Evolutionary conservation across 2,113 vertebrate genomes (phyloP), one percentile per base, ranked within the genome.

Genomic region (Fulica atra): DNA sequence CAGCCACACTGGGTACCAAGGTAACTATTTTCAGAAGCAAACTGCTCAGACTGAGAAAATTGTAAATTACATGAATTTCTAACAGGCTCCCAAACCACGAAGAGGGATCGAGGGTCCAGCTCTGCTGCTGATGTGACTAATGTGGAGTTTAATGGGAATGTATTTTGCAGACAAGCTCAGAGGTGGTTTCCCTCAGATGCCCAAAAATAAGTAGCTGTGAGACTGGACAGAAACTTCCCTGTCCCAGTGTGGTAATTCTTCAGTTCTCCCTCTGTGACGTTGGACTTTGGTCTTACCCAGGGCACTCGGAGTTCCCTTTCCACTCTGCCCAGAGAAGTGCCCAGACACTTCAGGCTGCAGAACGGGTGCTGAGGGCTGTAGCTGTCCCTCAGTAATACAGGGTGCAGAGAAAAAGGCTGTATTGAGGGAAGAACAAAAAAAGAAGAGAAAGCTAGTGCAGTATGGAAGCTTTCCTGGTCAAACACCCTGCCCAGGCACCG

Each of bases 191-290:
- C 35, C 25, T 91, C 70, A 56, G 65, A 86, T 81, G 57, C 74
- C 93, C 66, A 85, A 94, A 95, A 95, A 65, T 71, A 46, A 46
- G 44, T 46, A 63, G 71, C 69, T 24, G 54, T 51, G 57, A 88
- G 71, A 56, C 78, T 84, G 90, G 48, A 57, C 44, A 76, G 95
- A 76, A 92, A 81, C 90, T 74, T 81, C 46, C 83, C 82, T 94
- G 94, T 59, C 70, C 20, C 16, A 23, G 48, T 69, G 73, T 91
- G 70, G n/a, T 72, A 86, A 54, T 74, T 78, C 78, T 64, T 73
- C 79, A 68, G 71, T 93, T 96, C 72, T 95, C 96, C 18, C 63
- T 83, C 79, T 66, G 76, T 76, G 82, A 31, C 8, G 65, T 53
- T 77, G 94, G 88, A 69, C 86, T 86, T 83, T 54, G 70, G 80